These are phyloP conservation scores for Pocillopora damicornis DNA, from an alignment of 64 coral and sea anemone genomes.

Conservation along the genomic window DNA sequence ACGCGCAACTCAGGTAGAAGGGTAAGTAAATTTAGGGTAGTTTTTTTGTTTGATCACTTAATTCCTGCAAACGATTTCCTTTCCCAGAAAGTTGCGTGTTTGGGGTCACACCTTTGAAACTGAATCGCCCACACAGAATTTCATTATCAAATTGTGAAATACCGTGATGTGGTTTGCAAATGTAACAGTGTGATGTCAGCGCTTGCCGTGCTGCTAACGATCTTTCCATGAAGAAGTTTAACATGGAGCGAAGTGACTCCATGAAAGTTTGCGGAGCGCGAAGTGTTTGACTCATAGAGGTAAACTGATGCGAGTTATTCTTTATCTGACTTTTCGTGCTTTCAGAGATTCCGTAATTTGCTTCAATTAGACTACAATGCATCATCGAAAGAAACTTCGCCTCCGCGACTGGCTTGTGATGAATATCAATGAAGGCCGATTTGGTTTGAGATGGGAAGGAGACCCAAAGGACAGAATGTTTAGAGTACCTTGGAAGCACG, in stretches of 20 bases:
- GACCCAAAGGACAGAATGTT: constrained; percentile 20
- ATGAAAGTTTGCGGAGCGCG: no score
- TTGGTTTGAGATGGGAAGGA: constrained; percentile 25
- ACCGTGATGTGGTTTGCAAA: neutral
- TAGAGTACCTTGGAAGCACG: constrained; percentile 53
- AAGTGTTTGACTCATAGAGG: no score
- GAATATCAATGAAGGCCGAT: constrained; percentile 7
- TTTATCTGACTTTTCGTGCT: neutral
- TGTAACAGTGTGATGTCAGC: neutral
- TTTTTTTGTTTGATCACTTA: neutral
- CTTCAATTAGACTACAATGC: neutral
- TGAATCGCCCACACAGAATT: neutral
- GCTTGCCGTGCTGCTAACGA: neutral
- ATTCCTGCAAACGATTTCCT: constrained; percentile 10
- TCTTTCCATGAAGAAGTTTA: neutral
- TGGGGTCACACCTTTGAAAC: neutral
- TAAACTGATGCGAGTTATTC: no score
- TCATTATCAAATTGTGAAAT: neutral
- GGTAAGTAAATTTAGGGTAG: neutral
- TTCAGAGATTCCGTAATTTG: neutral
- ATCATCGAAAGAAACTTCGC: constrained; percentile 30
- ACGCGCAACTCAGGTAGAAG: neutral
- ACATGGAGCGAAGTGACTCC: neutral
- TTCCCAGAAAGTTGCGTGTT: neutral
- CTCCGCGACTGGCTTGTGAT: constrained; percentile 19